Evolutionary conservation across 2,797 vertebrate species (phyloP).

Genomic region (Lithobates pipiens): DNA sequence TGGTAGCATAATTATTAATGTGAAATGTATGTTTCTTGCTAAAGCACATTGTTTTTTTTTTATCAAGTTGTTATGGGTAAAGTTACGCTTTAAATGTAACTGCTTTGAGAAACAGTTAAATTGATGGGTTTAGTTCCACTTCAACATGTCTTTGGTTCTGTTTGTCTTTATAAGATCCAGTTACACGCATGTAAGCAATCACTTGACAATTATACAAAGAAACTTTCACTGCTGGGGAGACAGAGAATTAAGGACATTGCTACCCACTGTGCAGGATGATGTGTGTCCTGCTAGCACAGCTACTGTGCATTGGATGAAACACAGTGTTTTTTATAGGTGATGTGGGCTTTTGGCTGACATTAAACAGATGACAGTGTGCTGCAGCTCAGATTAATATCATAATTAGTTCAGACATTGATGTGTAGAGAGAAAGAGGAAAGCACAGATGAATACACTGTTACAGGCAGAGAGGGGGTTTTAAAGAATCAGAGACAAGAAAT

Average conservation of each 20-base stretch:
- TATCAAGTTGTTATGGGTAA: too few relatives aligned
- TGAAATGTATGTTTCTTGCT: too few relatives aligned
- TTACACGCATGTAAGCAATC: constrained; percentile 18
- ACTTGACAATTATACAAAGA: constrained; percentile 6
- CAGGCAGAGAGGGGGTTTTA: not conserved
- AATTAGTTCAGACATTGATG: constrained; percentile 50
- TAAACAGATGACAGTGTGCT: constrained; percentile 44
- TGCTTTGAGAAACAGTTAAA: too few relatives aligned
- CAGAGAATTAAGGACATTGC: constrained; percentile 41
- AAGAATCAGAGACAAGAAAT: constrained; percentile 7
- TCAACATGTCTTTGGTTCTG: too few relatives aligned
- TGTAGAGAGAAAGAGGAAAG: constrained; percentile 15
- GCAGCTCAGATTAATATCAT: constrained; percentile 49
- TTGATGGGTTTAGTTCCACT: too few relatives aligned
- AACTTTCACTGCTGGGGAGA: constrained; percentile 21
- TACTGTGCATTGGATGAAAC: constrained; percentile 22
- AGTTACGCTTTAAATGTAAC: too few relatives aligned
- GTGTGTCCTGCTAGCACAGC: constrained; percentile 19
- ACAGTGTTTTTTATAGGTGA: constrained; percentile 31
- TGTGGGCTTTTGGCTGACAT: constrained; percentile 47
- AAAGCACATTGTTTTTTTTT: too few relatives aligned
- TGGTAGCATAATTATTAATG: too few relatives aligned
- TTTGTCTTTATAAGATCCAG: too few relatives aligned
- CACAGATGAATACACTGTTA: constrained; percentile 7
- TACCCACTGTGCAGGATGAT: constrained; percentile 28